Conservation (phyloP, 2,888 invertebrate genomes). For the Rotaria macrura region DNA sequence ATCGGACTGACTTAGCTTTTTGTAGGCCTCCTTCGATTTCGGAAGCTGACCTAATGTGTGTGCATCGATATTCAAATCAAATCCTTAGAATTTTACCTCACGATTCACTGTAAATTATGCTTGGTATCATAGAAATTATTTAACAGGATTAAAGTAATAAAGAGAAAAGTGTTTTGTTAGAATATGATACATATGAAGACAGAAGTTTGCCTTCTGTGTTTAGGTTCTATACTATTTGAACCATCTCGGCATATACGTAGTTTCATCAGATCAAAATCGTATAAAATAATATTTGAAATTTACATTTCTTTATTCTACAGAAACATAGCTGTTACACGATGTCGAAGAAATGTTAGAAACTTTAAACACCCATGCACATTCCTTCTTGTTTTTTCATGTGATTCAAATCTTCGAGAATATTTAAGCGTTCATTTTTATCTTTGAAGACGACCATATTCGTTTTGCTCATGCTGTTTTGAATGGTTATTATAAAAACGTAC, state of each 20-base stretch:
- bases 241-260: background rate
- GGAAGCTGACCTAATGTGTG: no score
- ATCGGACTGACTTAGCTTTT: no score
- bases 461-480: slow-evolving; percentile 1
- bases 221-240: background rate
- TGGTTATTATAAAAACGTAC: background rate
- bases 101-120: no score
- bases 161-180: no score
- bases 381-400: no score
- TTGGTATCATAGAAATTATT: background rate
- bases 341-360: background rate
- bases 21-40: no score
- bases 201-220: background rate
- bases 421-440: no score
- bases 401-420: no score
- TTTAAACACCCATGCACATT: background rate
- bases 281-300: background rate
- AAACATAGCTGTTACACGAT: background rate
- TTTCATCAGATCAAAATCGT: background rate
- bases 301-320: background rate
- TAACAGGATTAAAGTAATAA: no score
- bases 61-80: no score
- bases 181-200: background rate
- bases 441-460: background rate
- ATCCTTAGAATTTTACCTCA: no score